These are phyloP conservation scores for Anorthoa munda DNA, from an alignment of 2,888 invertebrate species.

Conservation along the genomic window DNA sequence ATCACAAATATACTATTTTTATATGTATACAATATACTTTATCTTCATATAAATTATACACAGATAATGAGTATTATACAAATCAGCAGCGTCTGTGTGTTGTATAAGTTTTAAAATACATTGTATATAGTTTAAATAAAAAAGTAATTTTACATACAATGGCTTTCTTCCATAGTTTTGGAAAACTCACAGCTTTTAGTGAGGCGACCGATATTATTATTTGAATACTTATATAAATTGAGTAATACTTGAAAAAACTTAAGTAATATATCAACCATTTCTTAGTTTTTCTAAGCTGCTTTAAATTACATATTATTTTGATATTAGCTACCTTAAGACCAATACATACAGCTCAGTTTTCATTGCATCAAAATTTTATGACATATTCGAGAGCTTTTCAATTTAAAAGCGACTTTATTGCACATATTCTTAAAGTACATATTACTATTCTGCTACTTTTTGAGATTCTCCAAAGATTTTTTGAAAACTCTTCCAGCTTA, in stretches of 20 bases:
- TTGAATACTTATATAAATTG: no score
- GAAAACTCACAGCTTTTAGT: slow-evolving; percentile 43
- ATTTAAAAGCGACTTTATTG: slow-evolving; percentile 10
- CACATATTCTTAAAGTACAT: neutral
- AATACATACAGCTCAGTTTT: neutral
- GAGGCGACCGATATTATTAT: slow-evolving; percentile 44
- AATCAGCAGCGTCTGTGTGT: slow-evolving; percentile 14
- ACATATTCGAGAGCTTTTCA: neutral
- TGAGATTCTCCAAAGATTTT: neutral
- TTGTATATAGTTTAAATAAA: slow-evolving; percentile 38
- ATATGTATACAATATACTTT: slow-evolving; percentile 30
- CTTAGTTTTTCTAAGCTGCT: neutral
- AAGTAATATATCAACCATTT: neutral
- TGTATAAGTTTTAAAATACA: slow-evolving; percentile 53
- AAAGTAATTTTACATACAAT: slow-evolving; percentile 40
- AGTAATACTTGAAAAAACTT: no score
- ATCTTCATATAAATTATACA: slow-evolving; percentile 23
- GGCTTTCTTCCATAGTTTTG: slow-evolving; percentile 23
- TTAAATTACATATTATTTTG: neutral
- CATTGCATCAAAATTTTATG: neutral
- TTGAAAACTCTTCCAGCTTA: neutral
- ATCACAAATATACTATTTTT: slow-evolving; percentile 22
- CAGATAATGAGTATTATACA: slow-evolving; percentile 12
- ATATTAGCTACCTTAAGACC: slow-evolving; percentile 1
- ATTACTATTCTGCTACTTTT: neutral